Evolutionary conservation across 2,797 vertebrate species (phyloP), one percentile per base, ranked within the genome.

Genomic region (Bovichtus variegatus): DNA sequence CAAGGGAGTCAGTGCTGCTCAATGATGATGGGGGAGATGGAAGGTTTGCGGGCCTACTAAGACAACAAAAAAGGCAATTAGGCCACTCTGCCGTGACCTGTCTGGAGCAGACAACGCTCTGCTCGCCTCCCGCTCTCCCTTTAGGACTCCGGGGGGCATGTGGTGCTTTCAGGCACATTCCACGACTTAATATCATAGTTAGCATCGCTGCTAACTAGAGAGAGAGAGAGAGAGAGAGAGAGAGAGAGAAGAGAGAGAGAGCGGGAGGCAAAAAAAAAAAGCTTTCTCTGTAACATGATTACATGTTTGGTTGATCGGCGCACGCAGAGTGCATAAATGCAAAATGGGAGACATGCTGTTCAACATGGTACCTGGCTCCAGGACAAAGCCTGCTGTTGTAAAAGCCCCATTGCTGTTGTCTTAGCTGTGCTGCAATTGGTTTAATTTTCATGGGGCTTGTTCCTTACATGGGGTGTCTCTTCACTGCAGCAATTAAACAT

Each of bases 31-130:
- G 87, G 82, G 63, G 74, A 81, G 78, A 83, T 81, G 76, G 87
- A 82, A 84, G 79, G 78, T 87, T 91, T 84, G 64, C 74, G 41
- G 75, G 82, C 90, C 85, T 78, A 86, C 89, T 87, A 90, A 93
- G 90, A 92, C 67, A 89, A 90, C 90, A 91, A 89, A 83, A 88
- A 87, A 93, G 90, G 88, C 93, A 95, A 94, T 95, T 94, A 93
- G 91, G 87, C 81, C 64, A 78, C 90, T 91, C 91, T 77, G 75
- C 87, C 83, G 54, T 91, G 91, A 93, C 92, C 89, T 74, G 83
- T 90, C 89, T 92, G 79, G 41, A 81, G 61, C 19, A 70, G 89
- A 86, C 88, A 89, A 77, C 60, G 71, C 81, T 88, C 74, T 29
- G 65, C 77, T 81, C 53, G 19, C 74, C 72, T 70, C 69, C 69